Conservation (phyloP, 2,797 vertebrate genomes). For the Diceros bicornis region DNA sequence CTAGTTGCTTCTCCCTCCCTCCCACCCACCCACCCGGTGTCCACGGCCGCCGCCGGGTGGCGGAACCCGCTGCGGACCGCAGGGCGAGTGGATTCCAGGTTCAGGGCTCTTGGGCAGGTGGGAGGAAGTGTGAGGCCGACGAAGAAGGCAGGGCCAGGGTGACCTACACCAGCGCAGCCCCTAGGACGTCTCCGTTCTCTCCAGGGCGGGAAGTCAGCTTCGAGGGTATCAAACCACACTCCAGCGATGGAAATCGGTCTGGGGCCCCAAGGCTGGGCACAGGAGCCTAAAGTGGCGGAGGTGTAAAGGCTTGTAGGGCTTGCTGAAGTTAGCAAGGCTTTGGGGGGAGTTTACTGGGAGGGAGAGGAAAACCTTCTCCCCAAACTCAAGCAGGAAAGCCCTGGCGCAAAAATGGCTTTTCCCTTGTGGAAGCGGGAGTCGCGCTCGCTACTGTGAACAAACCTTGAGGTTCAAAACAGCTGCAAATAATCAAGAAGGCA, state of each 20-base stretch:
- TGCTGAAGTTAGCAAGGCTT: background rate
- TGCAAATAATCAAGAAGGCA: constrained; percentile 83
- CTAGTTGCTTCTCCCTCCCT: background rate
- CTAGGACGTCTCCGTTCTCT: background rate
- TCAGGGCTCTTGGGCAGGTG: constrained; percentile 26
- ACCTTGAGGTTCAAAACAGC: constrained; percentile 86
- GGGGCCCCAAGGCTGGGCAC: background rate
- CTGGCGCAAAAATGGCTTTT: constrained; percentile 86
- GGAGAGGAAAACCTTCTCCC: constrained; percentile 67
- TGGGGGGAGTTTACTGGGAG: background rate
- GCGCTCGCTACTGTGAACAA: constrained; percentile 86
- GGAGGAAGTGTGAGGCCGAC: background rate
- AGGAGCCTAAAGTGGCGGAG: background rate
- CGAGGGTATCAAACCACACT: background rate
- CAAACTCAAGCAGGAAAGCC: constrained; percentile 76
- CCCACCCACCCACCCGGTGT: background rate
- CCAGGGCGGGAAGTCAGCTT: background rate
- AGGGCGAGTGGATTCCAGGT: background rate
- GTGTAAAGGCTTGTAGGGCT: background rate
- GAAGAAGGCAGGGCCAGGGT: background rate
- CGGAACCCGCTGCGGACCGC: background rate
- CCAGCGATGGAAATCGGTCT: background rate
- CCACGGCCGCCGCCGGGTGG: background rate
- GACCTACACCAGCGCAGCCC: background rate
- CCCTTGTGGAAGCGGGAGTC: constrained; percentile 81